phyloP scores from a whole-genome alignment of 2,113 vertebrate species.

The Xiphophorus couchianus region DNA sequence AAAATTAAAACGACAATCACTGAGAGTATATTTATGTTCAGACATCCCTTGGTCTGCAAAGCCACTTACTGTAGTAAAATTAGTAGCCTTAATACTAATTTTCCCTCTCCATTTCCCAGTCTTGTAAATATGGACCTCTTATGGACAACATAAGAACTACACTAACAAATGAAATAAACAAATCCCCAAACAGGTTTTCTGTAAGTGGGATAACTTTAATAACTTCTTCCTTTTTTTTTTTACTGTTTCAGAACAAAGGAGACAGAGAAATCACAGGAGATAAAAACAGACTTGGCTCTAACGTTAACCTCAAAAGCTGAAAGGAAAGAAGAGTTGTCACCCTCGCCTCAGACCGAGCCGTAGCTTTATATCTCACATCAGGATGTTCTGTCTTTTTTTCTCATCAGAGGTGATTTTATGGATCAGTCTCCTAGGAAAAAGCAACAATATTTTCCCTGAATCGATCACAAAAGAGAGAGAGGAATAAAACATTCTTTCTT shows the following conservation, averaged over 20 bases:
- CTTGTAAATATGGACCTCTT: constrained; percentile 46
- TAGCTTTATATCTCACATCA: constrained; percentile 10
- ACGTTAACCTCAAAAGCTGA: constrained; percentile 56
- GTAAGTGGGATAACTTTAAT: not conserved
- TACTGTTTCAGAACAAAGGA: constrained; percentile 69
- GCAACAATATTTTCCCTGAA: constrained; percentile 1
- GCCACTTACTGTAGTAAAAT: not conserved
- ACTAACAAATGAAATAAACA: not conserved
- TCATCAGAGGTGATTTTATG: constrained; percentile 3
- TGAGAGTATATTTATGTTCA: not conserved
- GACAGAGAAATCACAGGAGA: constrained; percentile 59
- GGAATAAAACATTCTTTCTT: not conserved
- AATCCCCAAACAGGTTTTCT: not conserved
- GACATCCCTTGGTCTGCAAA: not conserved
- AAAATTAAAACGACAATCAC: no score
- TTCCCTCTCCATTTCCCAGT: fast-evolving
- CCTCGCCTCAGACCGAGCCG: constrained; percentile 47
- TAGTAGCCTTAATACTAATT: not conserved
- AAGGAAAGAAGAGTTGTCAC: constrained; percentile 60
- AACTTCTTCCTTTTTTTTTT: constrained; percentile 8
- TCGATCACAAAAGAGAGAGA: not conserved
- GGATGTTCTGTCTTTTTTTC: not conserved
- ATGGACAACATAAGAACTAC: constrained; percentile 44
- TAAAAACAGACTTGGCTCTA: constrained; percentile 72
- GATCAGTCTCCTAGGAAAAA: constrained; percentile 4